Conservation (phyloP, 1,140 invertebrate species). For the Papilio glaucus region DNA sequence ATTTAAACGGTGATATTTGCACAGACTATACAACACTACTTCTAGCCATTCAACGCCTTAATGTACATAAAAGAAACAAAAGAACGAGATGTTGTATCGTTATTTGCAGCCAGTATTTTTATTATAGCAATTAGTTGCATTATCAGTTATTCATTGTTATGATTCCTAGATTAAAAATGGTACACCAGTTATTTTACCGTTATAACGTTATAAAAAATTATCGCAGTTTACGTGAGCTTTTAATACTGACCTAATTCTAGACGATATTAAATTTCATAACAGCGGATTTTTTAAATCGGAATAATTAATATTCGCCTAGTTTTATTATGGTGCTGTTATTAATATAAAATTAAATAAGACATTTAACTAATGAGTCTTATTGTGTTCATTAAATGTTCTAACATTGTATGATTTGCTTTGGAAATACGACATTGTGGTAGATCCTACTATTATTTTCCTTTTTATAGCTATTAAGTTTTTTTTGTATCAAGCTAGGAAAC, state of each 20-base stretch:
- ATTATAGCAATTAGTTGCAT: slow-evolving; percentile 9
- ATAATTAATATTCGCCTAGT: neutral
- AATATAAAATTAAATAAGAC: too few relatives aligned
- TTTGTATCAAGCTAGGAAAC: too few relatives aligned
- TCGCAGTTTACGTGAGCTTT: slow-evolving; percentile 33
- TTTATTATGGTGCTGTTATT: neutral
- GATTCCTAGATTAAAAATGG: slow-evolving; percentile 33
- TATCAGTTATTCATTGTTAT: slow-evolving; percentile 35
- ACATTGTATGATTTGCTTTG: too few relatives aligned
- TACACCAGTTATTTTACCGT: slow-evolving; percentile 24
- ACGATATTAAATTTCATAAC: slow-evolving; percentile 34
- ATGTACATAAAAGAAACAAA: slow-evolving; percentile 14
- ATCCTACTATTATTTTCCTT: too few relatives aligned
- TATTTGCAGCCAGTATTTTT: slow-evolving; percentile 13
- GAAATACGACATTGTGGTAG: too few relatives aligned
- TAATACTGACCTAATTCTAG: slow-evolving; percentile 38
- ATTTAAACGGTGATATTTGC: neutral
- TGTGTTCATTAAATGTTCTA: too few relatives aligned
- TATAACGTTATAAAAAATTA: slow-evolving; percentile 36
- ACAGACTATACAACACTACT: slow-evolving; percentile 8
- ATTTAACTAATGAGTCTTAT: too few relatives aligned
- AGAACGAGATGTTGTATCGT: neutral
- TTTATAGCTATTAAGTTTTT: too few relatives aligned
- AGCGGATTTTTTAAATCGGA: slow-evolving; percentile 15
- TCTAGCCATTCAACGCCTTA: neutral